Base-by-base conservation (phyloP, 2,797 vertebrate genomes). In the Bryconaethiops microstoma region DNA sequence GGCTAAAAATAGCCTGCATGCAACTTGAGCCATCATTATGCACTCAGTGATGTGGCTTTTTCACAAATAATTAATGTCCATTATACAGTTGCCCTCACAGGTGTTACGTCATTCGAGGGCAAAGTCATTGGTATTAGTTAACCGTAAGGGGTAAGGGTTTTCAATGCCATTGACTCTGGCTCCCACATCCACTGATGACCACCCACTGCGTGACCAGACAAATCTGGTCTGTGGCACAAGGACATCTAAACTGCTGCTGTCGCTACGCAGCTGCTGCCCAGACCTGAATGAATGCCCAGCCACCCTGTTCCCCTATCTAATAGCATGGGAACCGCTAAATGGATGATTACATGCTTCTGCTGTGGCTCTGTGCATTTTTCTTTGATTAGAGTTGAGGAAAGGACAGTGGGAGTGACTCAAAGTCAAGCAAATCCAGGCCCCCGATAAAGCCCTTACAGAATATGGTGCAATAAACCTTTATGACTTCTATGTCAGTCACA, bases 41-140 rank as follows among this genome's bases (percentile, higher is more conserved):
- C 85, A 86, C 88, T 83, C 71, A 65, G 87, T 71, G 84, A 91
- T 89, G 90, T 90, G 88, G 86, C 87, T 90, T 81, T 45, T 90
- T 89, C 84, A 90, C 90, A 92, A 91, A 94, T 94, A 92, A 94
- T 93, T 93, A 92, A 93, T 91, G 90, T 88, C 89, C 83, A 90
- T 91, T 92, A 88, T 87, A 81, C 79, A 82, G 90, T 82, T 85
- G 85, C 88, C 89, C 89, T 78, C 54, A 86, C 63, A 83, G 73
- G 82, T 68, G 40, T 83, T 25, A 73, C 4, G 35, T 76, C 48
- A 74, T 83, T 85, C 83, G 64, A 68, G 5, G 77, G 86, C 76
- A 88, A 87, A 88, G 87, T 88, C 81, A 86, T 78, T 75, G 85
- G 76, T 86, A 84, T 86, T 84, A 84, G 87, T 91, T 88, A 89